Percentiles rank a stretch among this genome's conserved stretches.
Evolutionary conservation across 1,140 invertebrate genomes (phyloP).

Genomic region (Cyrtorhinus lividipennis): DNA sequence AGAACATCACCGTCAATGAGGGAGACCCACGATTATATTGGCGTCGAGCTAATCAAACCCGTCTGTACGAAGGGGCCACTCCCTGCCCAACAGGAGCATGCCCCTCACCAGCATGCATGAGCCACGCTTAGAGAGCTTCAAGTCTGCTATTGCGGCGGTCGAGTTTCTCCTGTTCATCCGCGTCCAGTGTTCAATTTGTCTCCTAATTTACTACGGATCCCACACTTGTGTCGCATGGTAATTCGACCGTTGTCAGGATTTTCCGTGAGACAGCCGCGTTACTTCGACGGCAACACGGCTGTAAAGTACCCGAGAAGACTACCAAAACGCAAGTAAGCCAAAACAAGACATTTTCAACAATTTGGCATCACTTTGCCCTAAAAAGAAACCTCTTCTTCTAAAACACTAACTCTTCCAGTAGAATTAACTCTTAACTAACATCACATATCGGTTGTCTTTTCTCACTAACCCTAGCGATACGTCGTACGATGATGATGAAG

Average conservation of each 20-base stretch:
- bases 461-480: constrained; percentile 18
- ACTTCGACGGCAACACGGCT: constrained; percentile 20
- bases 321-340: constrained; percentile 20
- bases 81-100: constrained; percentile 21
- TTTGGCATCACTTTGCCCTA: too few species aligned
- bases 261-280: constrained; percentile 7
- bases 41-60: constrained; percentile 35
- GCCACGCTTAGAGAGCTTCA: not conserved
- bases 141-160: not conserved
- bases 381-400: too few species aligned
- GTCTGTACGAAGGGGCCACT: constrained; percentile 28
- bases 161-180: not conserved
- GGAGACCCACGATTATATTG: constrained; percentile 29
- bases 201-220: too few species aligned
- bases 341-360: constrained; percentile 1
- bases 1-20: constrained; percentile 73
- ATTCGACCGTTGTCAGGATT: too few species aligned
- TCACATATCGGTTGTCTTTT: too few species aligned
- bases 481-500: constrained; percentile 26
- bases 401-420: too few species aligned
- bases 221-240: too few species aligned
- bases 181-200: too few species aligned
- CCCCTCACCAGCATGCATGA: constrained; percentile 1
- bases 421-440: too few species aligned
- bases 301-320: constrained; percentile 14